These are phyloP conservation scores for Mesitornis unicolor DNA, from an alignment of 2,113 vertebrate species.

Conservation along the genomic window DNA sequence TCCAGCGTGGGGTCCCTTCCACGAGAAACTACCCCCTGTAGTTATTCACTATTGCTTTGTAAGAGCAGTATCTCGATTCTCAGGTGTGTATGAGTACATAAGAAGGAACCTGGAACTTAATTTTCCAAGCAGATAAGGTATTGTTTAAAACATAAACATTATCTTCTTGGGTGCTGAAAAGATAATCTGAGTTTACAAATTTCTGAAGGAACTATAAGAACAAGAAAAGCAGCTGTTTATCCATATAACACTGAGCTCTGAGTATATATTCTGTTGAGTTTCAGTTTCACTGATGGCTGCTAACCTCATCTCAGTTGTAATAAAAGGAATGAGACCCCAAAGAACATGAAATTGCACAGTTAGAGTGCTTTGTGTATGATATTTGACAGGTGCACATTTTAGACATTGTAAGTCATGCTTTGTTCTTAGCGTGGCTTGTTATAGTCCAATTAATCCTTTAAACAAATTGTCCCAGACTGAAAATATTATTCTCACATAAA, in stretches of 20 bases:
- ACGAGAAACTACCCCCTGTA: too few species aligned
- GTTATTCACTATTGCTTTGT: neutral
- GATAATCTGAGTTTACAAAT: neutral
- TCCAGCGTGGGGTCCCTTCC: too few species aligned
- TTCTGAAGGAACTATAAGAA: neutral
- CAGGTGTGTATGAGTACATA: neutral
- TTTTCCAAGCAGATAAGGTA: neutral
- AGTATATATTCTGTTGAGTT: neutral
- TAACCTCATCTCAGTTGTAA: neutral
- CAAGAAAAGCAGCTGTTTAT: neutral
- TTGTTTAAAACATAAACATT: neutral
- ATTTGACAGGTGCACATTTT: neutral
- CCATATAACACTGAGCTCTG: neutral
- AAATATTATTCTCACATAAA: neutral
- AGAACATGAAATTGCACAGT: neutral
- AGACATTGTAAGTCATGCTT: neutral
- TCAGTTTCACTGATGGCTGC: neutral
- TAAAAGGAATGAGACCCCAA: neutral
- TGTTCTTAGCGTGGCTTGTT: neutral
- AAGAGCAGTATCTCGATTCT: neutral
- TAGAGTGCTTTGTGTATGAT: neutral
- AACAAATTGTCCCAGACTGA: neutral
- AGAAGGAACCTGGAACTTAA: neutral
- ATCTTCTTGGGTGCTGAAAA: neutral
- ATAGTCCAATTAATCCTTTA: neutral